A percentile compares a stretch with the other conserved stretches of the same genome.
Conservation (phyloP, 2,888 invertebrate species). For the Volucella zonaria region DNA sequence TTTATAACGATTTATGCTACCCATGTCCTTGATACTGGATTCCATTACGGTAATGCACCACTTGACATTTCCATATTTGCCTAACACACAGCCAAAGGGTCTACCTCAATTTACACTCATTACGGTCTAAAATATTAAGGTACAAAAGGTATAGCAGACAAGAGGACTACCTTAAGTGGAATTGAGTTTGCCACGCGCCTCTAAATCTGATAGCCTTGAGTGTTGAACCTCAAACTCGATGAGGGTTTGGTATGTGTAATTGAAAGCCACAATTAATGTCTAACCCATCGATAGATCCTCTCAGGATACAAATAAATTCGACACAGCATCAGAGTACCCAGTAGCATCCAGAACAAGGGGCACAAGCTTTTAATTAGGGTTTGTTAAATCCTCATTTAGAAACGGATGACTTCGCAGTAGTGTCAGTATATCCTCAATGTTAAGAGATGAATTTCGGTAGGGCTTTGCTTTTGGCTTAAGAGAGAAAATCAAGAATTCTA, state of each 20-base stretch:
- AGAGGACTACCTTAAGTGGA: no score
- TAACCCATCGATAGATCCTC: neutral
- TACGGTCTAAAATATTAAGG: neutral
- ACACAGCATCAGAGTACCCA: no score
- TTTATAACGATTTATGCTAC: slow-evolving; percentile 10
- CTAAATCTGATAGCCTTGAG: neutral
- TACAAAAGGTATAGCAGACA: neutral
- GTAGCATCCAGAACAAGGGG: no score
- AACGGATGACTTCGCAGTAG: neutral
- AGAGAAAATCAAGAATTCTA: neutral
- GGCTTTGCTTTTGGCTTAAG: no score
- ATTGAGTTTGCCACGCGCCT: no score
- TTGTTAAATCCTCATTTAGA: slow-evolving; percentile 25
- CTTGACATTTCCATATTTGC: no score
- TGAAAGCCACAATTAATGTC: slow-evolving; percentile 21
- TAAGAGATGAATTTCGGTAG: neutral
- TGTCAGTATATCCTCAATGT: neutral
- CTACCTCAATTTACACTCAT: slow-evolving; percentile 12
- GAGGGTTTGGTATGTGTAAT: slow-evolving; percentile 1
- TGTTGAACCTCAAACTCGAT: neutral
- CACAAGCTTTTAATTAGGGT: slow-evolving; percentile 28
- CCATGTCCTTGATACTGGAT: neutral
- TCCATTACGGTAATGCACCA: no score
- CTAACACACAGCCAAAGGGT: neutral
- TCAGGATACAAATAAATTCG: no score